Conservation (phyloP, 2,797 vertebrate species). For the Paedocypris micromegethes region DNA sequence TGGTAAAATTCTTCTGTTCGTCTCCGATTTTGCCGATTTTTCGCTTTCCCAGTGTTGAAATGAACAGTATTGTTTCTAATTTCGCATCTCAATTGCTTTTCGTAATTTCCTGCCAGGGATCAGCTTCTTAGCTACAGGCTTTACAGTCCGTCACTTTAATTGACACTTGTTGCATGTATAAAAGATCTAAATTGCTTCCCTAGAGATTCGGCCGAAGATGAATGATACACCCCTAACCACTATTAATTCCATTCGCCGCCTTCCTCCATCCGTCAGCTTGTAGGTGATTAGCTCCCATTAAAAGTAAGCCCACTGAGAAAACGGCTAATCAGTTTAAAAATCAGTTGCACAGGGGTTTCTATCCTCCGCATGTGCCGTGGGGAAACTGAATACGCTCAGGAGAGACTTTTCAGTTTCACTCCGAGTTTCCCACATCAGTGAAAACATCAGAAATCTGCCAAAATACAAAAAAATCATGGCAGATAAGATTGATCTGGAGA, state of each 20-base stretch:
- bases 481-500: slow-evolving; percentile 47
- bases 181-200: slow-evolving; percentile 37
- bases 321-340: slow-evolving; percentile 1
- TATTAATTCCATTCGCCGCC: slow-evolving; percentile 43
- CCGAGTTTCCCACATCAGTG: slow-evolving; percentile 52
- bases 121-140: slow-evolving; percentile 18
- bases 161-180: slow-evolving; percentile 37
- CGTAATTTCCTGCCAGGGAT: background rate
- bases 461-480: slow-evolving; percentile 38
- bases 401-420: slow-evolving; percentile 44
- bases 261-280: slow-evolving; percentile 35
- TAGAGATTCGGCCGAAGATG: slow-evolving; percentile 30
- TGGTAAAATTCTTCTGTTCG: too few species aligned
- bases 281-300: slow-evolving; percentile 52
- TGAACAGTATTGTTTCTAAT: background rate
- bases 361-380: too few species aligned
- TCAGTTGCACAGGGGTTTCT: slow-evolving; percentile 51
- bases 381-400: slow-evolving; percentile 27
- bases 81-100: background rate
- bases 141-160: slow-evolving; percentile 34
- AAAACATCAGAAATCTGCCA: slow-evolving; percentile 47
- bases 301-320: slow-evolving; percentile 44
- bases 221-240: slow-evolving; percentile 27
- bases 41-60: too few species aligned
- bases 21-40: too few species aligned